Base-by-base conservation (phyloP, 92 coral and sea anemone genomes). In the Epizoanthus rinbou region DNA sequence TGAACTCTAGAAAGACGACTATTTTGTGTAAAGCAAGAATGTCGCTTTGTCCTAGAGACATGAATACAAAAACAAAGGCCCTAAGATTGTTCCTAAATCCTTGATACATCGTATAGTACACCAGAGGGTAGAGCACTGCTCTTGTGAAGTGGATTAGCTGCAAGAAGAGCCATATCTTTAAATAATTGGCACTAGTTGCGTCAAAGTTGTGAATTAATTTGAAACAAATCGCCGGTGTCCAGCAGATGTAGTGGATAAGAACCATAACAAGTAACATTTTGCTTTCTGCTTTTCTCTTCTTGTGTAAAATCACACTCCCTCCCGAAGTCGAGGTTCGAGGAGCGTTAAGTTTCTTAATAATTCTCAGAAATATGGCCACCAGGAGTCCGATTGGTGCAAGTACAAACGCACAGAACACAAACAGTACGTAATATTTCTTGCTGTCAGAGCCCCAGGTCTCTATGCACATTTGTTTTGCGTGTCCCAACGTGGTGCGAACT, bases 241-340 rank as follows among this genome's bases (percentile, higher is more conserved):
- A 94, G 31, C 97, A 90, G 24, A 90, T 2, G 60, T 87, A 91
- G 69, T 95, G 98, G 6, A 87, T 56, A 18, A 67, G n/a, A 22
- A 85, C 74, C 76, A 93, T 35, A 9, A 70, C 58, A 10, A 91
- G 73, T 37, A 93, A 60, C 94, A 88, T 70, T 41, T 75, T 69
- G 6, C 89, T 85, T 76, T 87, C 84, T 41, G 76, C 73, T 53
- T 78, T 90, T 68, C 98, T 84, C 69, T 88, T 95, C 75, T 84
- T 86, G 58, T 79, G 82, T 33, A 95, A 94, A 52, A 95, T 82
- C n/a, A 91, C 96, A 71, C 87, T 93, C 43, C 98, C 98, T 39
- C 98, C 98, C 50, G 98, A 95, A 3, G 90, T 74, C 18, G 95
- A 81, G 17, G 92, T 84, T 35, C 92, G 84, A 17, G 97, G 89